A percentile compares a stretch with the other conserved stretches of the same genome.
Evolutionary conservation across 2,797 vertebrate species (phyloP).

Genomic region (Neosalanx taihuensis): DNA sequence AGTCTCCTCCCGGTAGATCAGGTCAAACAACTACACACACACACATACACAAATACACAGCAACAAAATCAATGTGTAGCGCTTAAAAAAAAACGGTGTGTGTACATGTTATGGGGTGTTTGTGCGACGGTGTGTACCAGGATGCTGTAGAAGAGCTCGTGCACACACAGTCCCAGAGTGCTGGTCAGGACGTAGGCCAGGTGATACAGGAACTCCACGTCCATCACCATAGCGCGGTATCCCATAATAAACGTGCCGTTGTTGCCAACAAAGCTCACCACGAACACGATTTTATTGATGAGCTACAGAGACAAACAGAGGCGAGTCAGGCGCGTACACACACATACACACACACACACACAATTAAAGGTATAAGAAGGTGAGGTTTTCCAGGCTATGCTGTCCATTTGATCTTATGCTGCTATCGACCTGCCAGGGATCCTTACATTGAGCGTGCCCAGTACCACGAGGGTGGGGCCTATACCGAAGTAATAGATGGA

Average conservation of each 20-base stretch:
- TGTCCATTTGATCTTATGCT: no score
- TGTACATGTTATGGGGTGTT: not conserved
- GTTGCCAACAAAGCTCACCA: constrained; percentile 97
- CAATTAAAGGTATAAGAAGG: not conserved
- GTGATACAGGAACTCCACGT: constrained; percentile 93
- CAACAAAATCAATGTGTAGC: not conserved
- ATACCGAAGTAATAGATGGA: constrained; percentile 95
- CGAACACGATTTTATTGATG: constrained; percentile 94
- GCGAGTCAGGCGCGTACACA: not conserved
- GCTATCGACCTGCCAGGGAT: not conserved
- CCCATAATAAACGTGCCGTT: constrained; percentile 97
- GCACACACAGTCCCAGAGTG: constrained; percentile 88
- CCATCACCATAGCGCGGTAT: constrained; percentile 96
- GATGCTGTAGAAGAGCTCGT: constrained; percentile 97
- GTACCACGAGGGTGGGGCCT: constrained; percentile 87
- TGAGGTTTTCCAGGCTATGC: no score
- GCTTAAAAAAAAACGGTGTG: not conserved
- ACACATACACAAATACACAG: not conserved
- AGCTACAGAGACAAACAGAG: constrained; percentile 69
- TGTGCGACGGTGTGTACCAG: constrained; percentile 71
- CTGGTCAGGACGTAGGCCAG: constrained; percentile 91
- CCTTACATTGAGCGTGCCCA: constrained; percentile 92
- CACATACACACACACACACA: not conserved
- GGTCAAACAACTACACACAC: constrained; percentile 84
- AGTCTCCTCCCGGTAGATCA: constrained; percentile 96